Base-by-base conservation (phyloP, 2,888 invertebrate species). In the Parelbella ahira region DNA sequence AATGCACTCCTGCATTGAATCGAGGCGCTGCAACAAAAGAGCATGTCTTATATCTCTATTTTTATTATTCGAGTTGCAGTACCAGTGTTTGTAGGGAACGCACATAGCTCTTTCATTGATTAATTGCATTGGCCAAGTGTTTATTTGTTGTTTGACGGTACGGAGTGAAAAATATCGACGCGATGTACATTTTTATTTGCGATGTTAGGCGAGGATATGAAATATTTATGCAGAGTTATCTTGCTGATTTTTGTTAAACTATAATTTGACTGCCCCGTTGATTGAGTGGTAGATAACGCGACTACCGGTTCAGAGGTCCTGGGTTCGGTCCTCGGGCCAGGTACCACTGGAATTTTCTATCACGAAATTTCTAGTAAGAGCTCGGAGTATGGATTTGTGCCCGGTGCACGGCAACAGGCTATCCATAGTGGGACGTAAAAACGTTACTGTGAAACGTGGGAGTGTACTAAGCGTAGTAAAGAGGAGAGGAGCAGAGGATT, bases 111-210 rank as follows among this genome's bases (percentile, higher is more conserved):
- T 51, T 47, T 38, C 54, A 50, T 54, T 51, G 54, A 54, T 54
- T 54, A 54, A 53, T 54, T 53, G 50, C 54, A 50, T 51, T 44
- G 49, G 45, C 42, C 23, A 46, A 45, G 47, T 54, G 53, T 51
- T 50, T 54, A 51, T 53, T 54, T 53, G 49, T 49, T 48, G 43
- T 51, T 48, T 51, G 51, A 45, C 29, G 41, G 45, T 33, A 44
- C 28, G 39, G 13, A 38, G 45, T 45, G 45, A 45, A 49, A 49
- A 49, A 51, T 51, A 36, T 24, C 24, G 36, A 36, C 15, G 21
- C 21, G 21, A 23, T 18, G 25, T 36, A 36, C n/a, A 19, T 36
- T 25, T 25, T 25, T 10, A 19, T 25, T 25, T 36, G 24, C n/a
- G 13, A 9, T 13, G 23, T 23, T 23, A 23, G 6, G 10, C 4